A percentile compares a stretch with the other conserved stretches of the same genome.
Evolutionary conservation across 2,797 vertebrate genomes (phyloP).

Genomic region (Florisuga fusca): DNA sequence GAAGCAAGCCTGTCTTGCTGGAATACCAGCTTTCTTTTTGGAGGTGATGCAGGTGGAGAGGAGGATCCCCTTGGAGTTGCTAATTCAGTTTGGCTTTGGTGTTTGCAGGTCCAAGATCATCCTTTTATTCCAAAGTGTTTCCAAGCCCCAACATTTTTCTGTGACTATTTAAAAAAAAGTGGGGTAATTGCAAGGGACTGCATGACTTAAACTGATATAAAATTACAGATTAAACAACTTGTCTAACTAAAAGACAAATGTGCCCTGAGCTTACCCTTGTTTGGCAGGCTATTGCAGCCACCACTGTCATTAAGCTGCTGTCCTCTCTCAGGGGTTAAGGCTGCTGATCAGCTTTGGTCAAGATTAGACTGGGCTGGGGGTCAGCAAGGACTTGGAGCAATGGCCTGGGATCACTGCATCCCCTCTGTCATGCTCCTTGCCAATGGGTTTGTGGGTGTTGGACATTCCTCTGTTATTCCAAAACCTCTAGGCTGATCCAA

Average conservation of each 20-base stretch:
- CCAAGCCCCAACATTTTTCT: not conserved
- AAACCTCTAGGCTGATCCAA: not conserved
- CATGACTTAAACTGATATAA: not conserved
- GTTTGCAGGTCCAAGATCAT: not conserved
- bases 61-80: not conserved
- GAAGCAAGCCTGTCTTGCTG: not conserved
- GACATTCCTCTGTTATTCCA: not conserved
- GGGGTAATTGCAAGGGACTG: not conserved
- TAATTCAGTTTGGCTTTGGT: not conserved
- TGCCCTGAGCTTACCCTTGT: not conserved
- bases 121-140: not conserved
- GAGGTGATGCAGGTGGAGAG: not conserved
- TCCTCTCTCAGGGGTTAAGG: not conserved
- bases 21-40: not conserved
- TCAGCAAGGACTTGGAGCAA: not conserved
- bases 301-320: not conserved
- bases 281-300: not conserved
- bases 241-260: not conserved
- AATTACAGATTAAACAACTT: not conserved
- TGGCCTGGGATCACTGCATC: not conserved
- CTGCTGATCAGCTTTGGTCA: not conserved
- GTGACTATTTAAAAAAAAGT: not conserved
- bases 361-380: not conserved
- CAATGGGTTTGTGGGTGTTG: rapidly evolving
- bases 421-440: not conserved